phyloP scores from a whole-genome alignment of 2,113 vertebrate species.

The Mormyrus iriodes region DNA sequence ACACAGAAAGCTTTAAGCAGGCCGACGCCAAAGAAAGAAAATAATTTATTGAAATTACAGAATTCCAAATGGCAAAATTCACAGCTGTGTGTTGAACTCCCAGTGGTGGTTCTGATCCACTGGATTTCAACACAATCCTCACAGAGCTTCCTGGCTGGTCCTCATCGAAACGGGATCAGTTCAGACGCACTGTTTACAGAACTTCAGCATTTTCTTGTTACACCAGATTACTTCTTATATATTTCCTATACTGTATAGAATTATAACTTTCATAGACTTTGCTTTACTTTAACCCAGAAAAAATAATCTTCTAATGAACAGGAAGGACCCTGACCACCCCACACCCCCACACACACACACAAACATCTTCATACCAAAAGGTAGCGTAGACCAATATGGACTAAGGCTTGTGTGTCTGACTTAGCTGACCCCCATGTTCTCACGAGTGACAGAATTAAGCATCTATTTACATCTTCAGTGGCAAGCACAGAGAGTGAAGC shows the following conservation, averaged over 20 bases:
- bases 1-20: background rate
- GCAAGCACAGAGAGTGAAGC: background rate
- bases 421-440: background rate
- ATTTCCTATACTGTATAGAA: background rate
- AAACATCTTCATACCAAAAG: background rate
- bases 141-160: background rate
- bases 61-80: background rate
- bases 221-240: background rate
- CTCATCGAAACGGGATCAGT: background rate
- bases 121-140: background rate
- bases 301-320: background rate
- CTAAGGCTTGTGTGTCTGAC: background rate
- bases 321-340: background rate
- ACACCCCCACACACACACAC: background rate
- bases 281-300: background rate
- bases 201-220: background rate
- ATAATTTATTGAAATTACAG: conserved; percentile 21
- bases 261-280: background rate
- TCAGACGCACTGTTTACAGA: background rate
- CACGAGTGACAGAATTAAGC: background rate
- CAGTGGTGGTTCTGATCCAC: background rate
- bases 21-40: background rate
- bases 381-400: background rate
- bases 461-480: background rate
- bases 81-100: background rate